Conservation (phyloP, 2,113 vertebrate species). For the Dicrurus megarhynchus region DNA sequence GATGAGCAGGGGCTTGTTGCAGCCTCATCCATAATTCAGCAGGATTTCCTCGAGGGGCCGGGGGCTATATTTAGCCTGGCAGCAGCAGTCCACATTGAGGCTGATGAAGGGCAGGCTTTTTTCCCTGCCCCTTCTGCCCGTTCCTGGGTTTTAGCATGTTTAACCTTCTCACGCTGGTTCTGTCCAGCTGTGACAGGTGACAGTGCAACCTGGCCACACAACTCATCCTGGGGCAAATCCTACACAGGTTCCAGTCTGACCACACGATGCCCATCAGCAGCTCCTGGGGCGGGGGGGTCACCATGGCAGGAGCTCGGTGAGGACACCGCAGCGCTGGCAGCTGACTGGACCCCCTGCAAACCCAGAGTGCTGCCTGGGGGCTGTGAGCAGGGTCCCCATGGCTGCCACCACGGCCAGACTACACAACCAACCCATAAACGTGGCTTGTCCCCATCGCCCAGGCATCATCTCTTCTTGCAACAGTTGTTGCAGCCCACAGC, state of each 20-base stretch:
- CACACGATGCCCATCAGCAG: fast-evolving
- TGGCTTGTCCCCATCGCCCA: fast-evolving
- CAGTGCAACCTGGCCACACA: not conserved
- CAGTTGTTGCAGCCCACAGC: not conserved
- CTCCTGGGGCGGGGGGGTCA: not conserved
- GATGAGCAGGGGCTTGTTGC: not conserved
- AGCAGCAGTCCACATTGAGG: fast-evolving
- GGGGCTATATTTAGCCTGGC: slow-evolving; percentile 1
- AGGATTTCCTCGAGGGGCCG: not conserved
- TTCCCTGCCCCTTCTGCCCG: not conserved
- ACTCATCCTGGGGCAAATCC: not conserved
- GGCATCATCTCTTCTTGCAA: not conserved
- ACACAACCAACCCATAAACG: fast-evolving
- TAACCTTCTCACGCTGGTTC: not conserved
- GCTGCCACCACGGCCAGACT: not conserved
- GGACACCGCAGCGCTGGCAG: fast-evolving
- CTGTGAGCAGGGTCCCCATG: not conserved
- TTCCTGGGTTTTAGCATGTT: not conserved
- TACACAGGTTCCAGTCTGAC: not conserved
- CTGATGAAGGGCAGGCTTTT: not conserved
- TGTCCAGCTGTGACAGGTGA: not conserved
- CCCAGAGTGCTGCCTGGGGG: not conserved
- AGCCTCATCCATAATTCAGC: slow-evolving; percentile 34
- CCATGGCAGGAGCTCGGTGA: not conserved
- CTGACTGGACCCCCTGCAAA: not conserved